phyloP scores from a whole-genome alignment of 2,888 invertebrate genomes.

The Drosophila setosimentum region DNA sequence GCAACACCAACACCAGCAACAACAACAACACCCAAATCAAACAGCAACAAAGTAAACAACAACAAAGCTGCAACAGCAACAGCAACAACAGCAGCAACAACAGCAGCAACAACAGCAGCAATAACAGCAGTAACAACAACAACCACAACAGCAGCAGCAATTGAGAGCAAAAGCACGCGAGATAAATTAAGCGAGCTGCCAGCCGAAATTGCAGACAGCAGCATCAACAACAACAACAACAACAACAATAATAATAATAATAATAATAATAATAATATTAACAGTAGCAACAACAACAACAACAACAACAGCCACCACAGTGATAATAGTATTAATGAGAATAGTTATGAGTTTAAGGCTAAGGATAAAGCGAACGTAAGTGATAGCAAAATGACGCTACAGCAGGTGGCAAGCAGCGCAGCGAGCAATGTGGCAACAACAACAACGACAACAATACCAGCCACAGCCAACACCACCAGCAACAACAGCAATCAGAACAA shows the following conservation, averaged over 20 bases:
- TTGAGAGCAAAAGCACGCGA: constrained; percentile 47
- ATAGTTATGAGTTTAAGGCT: constrained; percentile 79
- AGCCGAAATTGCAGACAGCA: constrained; percentile 39
- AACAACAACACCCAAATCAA: constrained; percentile 55
- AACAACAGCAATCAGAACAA: constrained; percentile 18
- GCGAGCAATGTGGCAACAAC: constrained; percentile 34
- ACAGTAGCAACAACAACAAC: constrained; percentile 31
- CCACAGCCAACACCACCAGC: constrained; percentile 15
- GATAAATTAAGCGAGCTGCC: constrained; percentile 54
- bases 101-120: constrained; percentile 54
- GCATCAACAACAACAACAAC: constrained; percentile 35
- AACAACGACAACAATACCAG: constrained; percentile 9
- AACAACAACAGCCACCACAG: constrained; percentile 75
- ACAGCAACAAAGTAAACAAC: constrained; percentile 51
- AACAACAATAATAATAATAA: not conserved
- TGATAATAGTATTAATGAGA: constrained; percentile 81
- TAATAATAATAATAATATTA: constrained; percentile 66
- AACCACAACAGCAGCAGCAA: constrained; percentile 44
- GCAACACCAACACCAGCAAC: constrained; percentile 20
- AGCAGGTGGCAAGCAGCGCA: constrained; percentile 63
- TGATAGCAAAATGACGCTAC: constrained; percentile 82
- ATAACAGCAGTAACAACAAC: constrained; percentile 39
- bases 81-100: constrained; percentile 15
- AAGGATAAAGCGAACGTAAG: constrained; percentile 74
- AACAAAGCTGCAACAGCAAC: constrained; percentile 40